Evolutionary conservation across 2,888 invertebrate genomes (phyloP), one percentile per base, ranked within the genome.

Genomic region (Idaea straminata): DNA sequence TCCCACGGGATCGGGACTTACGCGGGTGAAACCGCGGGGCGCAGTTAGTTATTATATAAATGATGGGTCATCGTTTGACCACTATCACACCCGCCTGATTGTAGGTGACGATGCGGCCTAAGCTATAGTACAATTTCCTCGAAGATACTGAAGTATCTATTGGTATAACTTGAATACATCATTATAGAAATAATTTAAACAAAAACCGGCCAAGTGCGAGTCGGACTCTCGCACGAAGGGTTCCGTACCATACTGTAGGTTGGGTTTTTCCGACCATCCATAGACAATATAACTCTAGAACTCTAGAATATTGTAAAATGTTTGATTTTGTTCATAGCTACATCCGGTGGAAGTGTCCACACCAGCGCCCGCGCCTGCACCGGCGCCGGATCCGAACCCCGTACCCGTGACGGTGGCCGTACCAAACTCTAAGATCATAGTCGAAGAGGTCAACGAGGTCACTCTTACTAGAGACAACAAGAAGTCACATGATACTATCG

Each of bases 371-470:
- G 34, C 64, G 38, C 62, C 65, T 47, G 57, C 58, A 7, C 62
- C 67, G 58, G 57, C 67, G 25, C 63, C 64, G 62, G 65, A 25
- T 34, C 63, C 71, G 64, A 61, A 69, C 62, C 67, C 65, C n/a
- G 15, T 25, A 15, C 35, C 68, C 47, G 66, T 73, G 15, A 75
- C 75, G 16, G 76, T 76, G 58, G 81, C 83, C 5, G 82, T 80
- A 35, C 81, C 82, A 47, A 75, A 77, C 57, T 72, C 77, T 34
- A 76, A 80, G 62, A 83, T 86, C 62, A 84, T 87, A 62, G 81
- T 85, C 1, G 88, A 87, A 68, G 88, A 88, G 69, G 85, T 86
- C 57, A 88, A 85, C 70, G 87, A 90, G 61, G 69, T 77, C 34
- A 73, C 76, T 13, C 73, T 74, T 5, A 78, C 75, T 57, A 66